These are phyloP conservation scores for Sebastes hopkinsi DNA, from an alignment of 2,797 vertebrate species.

Conservation along the genomic window DNA sequence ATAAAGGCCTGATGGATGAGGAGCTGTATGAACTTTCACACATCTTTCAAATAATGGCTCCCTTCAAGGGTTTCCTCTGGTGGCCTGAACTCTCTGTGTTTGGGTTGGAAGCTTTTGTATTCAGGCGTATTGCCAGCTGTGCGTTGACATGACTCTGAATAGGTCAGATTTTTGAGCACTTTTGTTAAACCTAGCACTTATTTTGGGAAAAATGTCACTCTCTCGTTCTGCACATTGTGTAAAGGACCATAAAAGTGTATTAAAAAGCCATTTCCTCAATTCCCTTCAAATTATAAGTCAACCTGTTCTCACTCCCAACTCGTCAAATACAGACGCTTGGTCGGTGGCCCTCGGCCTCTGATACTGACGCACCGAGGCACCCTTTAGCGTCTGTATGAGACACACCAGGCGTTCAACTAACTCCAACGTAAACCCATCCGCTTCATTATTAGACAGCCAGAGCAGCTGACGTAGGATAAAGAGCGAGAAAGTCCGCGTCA, in stretches of 20 bases:
- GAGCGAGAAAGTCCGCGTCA: fast-evolving
- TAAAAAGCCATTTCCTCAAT: neutral
- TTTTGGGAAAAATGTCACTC: neutral
- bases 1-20: slow-evolving; percentile 62
- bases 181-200: neutral
- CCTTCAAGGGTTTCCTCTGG: slow-evolving; percentile 14
- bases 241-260: neutral
- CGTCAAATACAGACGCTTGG: neutral
- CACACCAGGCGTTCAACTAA: too few relatives aligned
- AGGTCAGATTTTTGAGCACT: neutral
- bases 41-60: slow-evolving; percentile 41
- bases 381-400: too few relatives aligned
- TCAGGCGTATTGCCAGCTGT: neutral
- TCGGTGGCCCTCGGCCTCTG: neutral
- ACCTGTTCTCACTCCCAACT: neutral
- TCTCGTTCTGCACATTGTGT: neutral
- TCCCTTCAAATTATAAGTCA: too few relatives aligned
- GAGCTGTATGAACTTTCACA: slow-evolving; percentile 37
- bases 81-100: neutral
- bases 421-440: fast-evolving
- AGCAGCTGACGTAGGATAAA: too few relatives aligned
- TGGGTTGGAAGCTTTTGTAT: neutral
- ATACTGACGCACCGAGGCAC: neutral
- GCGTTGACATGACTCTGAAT: neutral
- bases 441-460: too few relatives aligned